Evolutionary conservation across 2,113 vertebrate genomes (phyloP).

Genomic region (Oplegnathus fasciatus): DNA sequence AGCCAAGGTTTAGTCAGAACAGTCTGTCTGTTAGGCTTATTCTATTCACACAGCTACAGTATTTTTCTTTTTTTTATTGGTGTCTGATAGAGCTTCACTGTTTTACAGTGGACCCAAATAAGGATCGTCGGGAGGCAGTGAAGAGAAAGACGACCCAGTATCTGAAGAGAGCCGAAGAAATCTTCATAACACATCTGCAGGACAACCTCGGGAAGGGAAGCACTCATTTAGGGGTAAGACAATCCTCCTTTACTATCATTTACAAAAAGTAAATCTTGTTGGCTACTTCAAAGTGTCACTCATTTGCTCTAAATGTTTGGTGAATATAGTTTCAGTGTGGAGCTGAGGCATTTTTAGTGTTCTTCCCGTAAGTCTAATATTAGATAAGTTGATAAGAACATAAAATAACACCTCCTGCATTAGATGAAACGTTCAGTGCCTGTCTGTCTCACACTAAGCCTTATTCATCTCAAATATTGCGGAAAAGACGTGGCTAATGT

Average conservation of each 20-base stretch:
- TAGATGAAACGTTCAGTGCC: background rate
- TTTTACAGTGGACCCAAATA: slow-evolving; percentile 94
- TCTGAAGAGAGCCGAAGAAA: slow-evolving; percentile 95
- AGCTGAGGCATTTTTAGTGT: background rate
- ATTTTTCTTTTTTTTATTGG: background rate
- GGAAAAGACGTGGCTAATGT: background rate
- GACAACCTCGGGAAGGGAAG: slow-evolving; percentile 84
- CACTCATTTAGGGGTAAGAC: slow-evolving; percentile 84
- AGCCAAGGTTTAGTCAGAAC: background rate
- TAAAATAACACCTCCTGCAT: background rate
- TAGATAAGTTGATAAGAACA: background rate
- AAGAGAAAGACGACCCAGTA: slow-evolving; percentile 97
- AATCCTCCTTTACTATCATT: background rate
- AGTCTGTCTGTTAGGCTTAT: background rate
- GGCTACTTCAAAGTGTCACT: background rate
- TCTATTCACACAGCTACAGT: background rate
- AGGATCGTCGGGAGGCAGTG: slow-evolving; percentile 94
- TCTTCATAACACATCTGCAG: slow-evolving; percentile 97
- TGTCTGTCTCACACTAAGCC: background rate
- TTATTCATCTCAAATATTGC: background rate
- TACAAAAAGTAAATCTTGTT: background rate
- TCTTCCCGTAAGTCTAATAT: background rate
- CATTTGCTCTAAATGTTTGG: background rate
- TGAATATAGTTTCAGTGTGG: background rate
- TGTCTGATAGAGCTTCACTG: slow-evolving; percentile 5